phyloP scores from a whole-genome alignment of 2,797 vertebrate species.

The Bradypus variegatus region DNA sequence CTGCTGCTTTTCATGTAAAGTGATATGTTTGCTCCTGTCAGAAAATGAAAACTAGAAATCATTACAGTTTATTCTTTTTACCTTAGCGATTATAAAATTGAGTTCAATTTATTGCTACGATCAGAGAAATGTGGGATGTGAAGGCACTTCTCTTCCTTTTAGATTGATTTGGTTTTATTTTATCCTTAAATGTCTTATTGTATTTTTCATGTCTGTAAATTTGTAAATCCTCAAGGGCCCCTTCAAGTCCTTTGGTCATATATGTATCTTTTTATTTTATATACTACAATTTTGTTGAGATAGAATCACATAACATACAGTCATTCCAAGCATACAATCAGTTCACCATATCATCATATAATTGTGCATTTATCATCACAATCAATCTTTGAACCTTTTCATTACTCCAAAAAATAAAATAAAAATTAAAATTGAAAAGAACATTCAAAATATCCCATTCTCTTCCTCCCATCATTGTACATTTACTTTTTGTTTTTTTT shows the following conservation, averaged over 20 bases:
- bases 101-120: background rate
- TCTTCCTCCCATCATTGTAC: too few species aligned
- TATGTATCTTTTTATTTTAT: background rate
- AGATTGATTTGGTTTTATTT: background rate
- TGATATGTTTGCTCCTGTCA: slow-evolving; percentile 15
- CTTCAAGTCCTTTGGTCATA: background rate
- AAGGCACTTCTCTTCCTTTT: background rate
- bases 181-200: background rate
- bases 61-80: background rate
- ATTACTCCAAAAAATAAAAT: too few species aligned
- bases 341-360: too few species aligned
- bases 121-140: slow-evolving; percentile 10
- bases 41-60: slow-evolving; percentile 17
- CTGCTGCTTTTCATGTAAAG: slow-evolving; percentile 21
- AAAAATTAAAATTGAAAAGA: too few species aligned
- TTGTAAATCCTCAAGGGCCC: background rate
- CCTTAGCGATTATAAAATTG: slow-evolving; percentile 22
- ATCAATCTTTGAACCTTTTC: too few species aligned
- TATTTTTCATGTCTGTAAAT: background rate
- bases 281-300: too few species aligned
- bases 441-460: too few species aligned
- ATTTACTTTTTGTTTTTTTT: too few species aligned
- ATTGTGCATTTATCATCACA: too few species aligned
- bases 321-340: too few species aligned
- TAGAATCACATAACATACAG: too few species aligned